Conservation (phyloP, 2,113 vertebrate species). For the Ctenodactylus gundi region DNA sequence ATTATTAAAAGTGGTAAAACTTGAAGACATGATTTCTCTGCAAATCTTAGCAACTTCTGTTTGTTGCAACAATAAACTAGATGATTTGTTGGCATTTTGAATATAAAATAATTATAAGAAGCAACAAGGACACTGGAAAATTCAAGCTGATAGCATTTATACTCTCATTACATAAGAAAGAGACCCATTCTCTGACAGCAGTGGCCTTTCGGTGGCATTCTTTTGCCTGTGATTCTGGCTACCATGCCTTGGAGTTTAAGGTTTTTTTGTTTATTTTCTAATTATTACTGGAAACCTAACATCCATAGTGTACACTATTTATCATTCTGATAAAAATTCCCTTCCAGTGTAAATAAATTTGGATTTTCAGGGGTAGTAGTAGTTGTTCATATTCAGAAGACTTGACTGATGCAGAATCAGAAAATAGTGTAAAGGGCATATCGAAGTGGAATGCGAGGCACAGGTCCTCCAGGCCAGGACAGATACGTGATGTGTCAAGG, state of each 20-base stretch:
- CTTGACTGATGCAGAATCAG: not conserved
- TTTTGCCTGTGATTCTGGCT: not conserved
- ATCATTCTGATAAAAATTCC: not conserved
- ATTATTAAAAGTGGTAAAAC: not conserved
- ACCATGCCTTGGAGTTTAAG: not conserved
- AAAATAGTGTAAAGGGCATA: not conserved
- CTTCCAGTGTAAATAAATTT: not conserved
- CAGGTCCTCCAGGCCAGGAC: not conserved
- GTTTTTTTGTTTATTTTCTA: not conserved
- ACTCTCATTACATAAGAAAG: too few species aligned
- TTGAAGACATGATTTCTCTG: not conserved
- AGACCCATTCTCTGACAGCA: not conserved
- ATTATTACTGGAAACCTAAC: not conserved
- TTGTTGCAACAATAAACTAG: not conserved
- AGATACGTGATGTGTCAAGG: not conserved
- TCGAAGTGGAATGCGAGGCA: not conserved
- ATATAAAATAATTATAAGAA: not conserved
- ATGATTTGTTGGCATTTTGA: not conserved
- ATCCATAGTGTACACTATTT: not conserved
- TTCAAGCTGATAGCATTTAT: not conserved
- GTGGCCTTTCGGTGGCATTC: not conserved
- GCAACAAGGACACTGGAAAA: not conserved
- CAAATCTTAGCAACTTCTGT: not conserved
- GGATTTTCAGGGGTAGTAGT: too few species aligned
- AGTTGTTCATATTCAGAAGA: not conserved